Evolutionary conservation across 2,888 invertebrate species (phyloP), one percentile per base, ranked within the genome.

Genomic region (Arctia plantaginis): DNA sequence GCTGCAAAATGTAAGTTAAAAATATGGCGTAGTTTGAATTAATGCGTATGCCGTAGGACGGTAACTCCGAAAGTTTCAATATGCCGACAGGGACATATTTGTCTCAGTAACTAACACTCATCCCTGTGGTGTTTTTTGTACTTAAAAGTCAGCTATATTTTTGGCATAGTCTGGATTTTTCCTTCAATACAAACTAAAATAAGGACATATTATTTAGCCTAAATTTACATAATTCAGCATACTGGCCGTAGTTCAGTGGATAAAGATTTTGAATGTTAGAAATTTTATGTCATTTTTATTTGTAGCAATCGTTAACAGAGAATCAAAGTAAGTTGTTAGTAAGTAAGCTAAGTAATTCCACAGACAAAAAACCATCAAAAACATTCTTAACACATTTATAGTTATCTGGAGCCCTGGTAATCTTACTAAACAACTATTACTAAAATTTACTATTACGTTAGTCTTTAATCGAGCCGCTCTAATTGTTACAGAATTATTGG

Each of bases 21-120:
- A 15, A 15, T 67, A 51, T 20, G 68, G 3, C 41, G 62, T 67
- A 66, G 65, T 66, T 59, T 39, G 67, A 72, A 80, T 78, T 76
- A 72, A 70, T 72, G 65, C 78, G 83, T 85, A 82, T 79, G 82
- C 81, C 77, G 77, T 80, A 72, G 55, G 47, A 73, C n/a, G 67
- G 76, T 35, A 70, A 76, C 67, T 77, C 71, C 79, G 75, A 76
- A 80, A 80, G 79, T 76, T 80, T 79, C 82, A 83, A 83, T 84
- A 80, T 71, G 79, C 79, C 86, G 76, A 86, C 10, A n/a, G 87
- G 86, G 86, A 85, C 74, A 71, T 77, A 88, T 88, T 88, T 87
- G 86, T 88, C 85, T 84, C 82, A 66, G 76, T 75, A 82, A 78
- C 80, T 83, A 79, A 80, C 77, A 66, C 44, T 76, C 70, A 66